Percentiles rank a stretch among this genome's conserved stretches.
Evolutionary conservation across 2,797 vertebrate species (phyloP).

Genomic region (Nyctibius grandis): DNA sequence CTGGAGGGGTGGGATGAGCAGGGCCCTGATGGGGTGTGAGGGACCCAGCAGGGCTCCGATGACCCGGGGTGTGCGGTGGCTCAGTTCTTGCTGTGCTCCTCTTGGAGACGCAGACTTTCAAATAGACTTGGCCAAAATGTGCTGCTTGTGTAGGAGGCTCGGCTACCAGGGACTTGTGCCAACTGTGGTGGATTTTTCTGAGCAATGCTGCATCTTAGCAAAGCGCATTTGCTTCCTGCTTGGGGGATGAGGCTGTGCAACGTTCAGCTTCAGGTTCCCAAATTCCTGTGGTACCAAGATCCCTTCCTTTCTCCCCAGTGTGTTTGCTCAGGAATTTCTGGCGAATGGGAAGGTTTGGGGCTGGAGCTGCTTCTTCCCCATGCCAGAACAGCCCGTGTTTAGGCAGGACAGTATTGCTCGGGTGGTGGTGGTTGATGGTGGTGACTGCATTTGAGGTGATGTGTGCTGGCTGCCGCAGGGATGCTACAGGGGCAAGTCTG

Average conservation of each 20-base stretch:
- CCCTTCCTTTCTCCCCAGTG: not conserved
- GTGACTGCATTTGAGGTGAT: not conserved
- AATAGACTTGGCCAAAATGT: not conserved
- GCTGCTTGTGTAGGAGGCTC: not conserved
- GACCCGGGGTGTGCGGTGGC: not conserved
- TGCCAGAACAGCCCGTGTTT: not conserved
- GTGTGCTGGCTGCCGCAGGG: rapidly evolving
- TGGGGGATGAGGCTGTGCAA: not conserved
- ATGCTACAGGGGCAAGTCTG: not conserved
- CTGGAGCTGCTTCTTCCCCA: not conserved
- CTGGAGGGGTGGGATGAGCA: too few relatives aligned
- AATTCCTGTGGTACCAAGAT: not conserved
- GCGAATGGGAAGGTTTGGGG: not conserved
- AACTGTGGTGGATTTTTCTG: not conserved
- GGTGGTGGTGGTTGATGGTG: not conserved
- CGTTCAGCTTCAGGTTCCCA: not conserved
- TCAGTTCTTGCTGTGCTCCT: not conserved
- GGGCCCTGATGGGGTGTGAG: too few relatives aligned
- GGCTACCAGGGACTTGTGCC: not conserved
- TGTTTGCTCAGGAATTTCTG: not conserved
- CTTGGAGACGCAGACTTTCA: not conserved
- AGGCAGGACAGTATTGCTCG: not conserved
- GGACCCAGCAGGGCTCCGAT: not conserved
- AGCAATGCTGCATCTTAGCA: not conserved
- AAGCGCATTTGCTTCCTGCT: not conserved